Evolutionary conservation across 1,140 invertebrate genomes (phyloP).

Genomic region (Sycophaga agraensis): DNA sequence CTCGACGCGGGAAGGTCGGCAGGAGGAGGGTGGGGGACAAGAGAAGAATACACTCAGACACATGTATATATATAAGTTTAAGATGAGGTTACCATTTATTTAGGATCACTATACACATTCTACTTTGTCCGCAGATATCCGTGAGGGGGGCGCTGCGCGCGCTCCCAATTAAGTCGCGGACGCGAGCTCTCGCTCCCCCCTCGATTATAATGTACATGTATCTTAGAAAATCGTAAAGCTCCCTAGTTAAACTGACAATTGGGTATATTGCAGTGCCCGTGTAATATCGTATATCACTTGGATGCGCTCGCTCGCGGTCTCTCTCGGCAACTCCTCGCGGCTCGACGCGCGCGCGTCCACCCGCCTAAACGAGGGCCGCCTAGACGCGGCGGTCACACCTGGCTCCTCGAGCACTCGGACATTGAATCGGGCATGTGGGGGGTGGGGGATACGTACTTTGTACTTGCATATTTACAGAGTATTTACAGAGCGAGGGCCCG

Average conservation of each 20-base stretch:
- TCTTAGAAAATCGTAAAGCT: constrained; percentile 53
- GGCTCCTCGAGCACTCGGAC: constrained; percentile 22
- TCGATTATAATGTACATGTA: constrained; percentile 34
- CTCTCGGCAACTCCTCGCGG: too few species aligned
- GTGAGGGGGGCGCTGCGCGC: constrained; percentile 26
- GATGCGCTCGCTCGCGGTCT: not conserved
- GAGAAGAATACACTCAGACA: not conserved
- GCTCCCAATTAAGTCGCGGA: constrained; percentile 31
- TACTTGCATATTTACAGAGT: constrained; percentile 43
- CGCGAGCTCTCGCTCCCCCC: too few species aligned
- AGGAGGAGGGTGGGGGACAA: not conserved
- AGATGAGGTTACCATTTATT: constrained; percentile 54
- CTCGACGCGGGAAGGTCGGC: too few species aligned
- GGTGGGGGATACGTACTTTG: constrained; percentile 10
- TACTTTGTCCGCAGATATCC: constrained; percentile 34
- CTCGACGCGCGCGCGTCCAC: too few species aligned
- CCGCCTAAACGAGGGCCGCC: too few species aligned
- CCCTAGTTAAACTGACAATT: constrained; percentile 53
- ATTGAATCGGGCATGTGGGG: too few species aligned
- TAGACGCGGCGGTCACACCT: too few species aligned
- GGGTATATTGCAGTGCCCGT: constrained; percentile 57
- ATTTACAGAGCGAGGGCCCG: constrained; percentile 41
- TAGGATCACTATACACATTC: constrained; percentile 51
- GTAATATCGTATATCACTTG: constrained; percentile 25
- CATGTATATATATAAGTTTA: constrained; percentile 32